Base-by-base conservation (phyloP, 2,888 invertebrate genomes). In the Drosophila stalkeri region DNA sequence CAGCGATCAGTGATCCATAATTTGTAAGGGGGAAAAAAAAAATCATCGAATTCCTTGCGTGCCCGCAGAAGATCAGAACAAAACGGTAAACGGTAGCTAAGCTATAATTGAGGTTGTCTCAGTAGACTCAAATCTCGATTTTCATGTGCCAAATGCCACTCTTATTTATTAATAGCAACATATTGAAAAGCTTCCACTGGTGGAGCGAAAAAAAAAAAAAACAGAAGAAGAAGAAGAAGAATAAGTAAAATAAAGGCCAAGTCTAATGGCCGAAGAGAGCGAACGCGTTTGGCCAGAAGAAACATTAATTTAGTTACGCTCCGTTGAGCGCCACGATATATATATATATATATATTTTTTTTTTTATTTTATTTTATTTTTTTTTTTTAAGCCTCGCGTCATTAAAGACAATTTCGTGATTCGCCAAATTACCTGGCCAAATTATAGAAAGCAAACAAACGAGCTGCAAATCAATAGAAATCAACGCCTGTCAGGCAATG, bases 391-490 rank as follows among this genome's bases (percentile, higher is more conserved):
- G 70, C 66, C 47, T 80, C 77, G 86, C 74, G 75, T 85, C 85
- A 85, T 86, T 86, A 90, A 86, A 86, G 86, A 86, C 89, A 90
- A 86, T 83, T 90, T 90, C 90, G 90, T 86, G 85, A 90, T 86
- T 80, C 85, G 90, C 89, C 86, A 86, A 86, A 86, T 86, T 86
- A 90, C 86, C 83, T 90, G 85, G 51, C 90, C 83, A 86, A 86
- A 86, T 86, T 86, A 86, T 86, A 86, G 85, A 86, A 86, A 86
- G 90, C 89, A 86, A 86, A 86, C 86, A 90, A 72, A 62, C 77
- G 76, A 75, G 75, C 54, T 44, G 46, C 75, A 84, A 87, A 89
- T 90, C 87, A 89, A 86, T 86, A 86, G 90, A 86, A 86, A 86
- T 86, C 90, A 86, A 89, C 86, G 89, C 85, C 86, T 86, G 86